phyloP scores from a whole-genome alignment of 2,113 vertebrate genomes.

The Halichoeres trimaculatus region DNA sequence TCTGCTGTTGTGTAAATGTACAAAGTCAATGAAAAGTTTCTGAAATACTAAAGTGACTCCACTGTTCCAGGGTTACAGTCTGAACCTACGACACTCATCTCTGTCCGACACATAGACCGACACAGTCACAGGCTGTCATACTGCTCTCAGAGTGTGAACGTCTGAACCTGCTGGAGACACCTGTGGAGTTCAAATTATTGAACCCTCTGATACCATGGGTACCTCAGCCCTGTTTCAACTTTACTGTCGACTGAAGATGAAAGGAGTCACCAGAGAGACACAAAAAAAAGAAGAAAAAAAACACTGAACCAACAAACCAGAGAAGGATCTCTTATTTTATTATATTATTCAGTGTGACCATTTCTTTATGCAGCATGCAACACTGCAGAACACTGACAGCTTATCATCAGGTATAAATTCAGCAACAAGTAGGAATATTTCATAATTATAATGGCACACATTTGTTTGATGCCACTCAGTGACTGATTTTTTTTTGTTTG shows the following conservation, averaged over 20 bases:
- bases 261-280: constrained; percentile 29
- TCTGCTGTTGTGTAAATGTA: background rate
- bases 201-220: constrained; percentile 12
- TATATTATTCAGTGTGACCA: too few relatives aligned
- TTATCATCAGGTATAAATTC: too few relatives aligned
- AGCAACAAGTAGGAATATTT: too few relatives aligned
- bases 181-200: constrained; percentile 39
- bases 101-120: background rate
- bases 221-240: constrained; percentile 57
- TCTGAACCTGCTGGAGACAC: constrained; percentile 27
- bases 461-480: too few relatives aligned
- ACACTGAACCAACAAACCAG: background rate
- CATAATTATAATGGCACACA: too few relatives aligned
- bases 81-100: background rate
- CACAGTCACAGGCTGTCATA: background rate
- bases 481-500: too few relatives aligned
- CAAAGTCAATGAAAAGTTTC: too few relatives aligned
- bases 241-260: constrained; percentile 51
- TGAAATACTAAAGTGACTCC: background rate
- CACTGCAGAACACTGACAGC: too few relatives aligned
- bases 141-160: background rate
- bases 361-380: too few relatives aligned
- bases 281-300: background rate
- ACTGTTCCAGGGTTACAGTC: background rate
- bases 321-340: background rate